Evolutionary conservation across 2,888 invertebrate species (phyloP), one percentile per base, ranked within the genome.

Genomic region (Caenorhabditis zanzibari): DNA sequence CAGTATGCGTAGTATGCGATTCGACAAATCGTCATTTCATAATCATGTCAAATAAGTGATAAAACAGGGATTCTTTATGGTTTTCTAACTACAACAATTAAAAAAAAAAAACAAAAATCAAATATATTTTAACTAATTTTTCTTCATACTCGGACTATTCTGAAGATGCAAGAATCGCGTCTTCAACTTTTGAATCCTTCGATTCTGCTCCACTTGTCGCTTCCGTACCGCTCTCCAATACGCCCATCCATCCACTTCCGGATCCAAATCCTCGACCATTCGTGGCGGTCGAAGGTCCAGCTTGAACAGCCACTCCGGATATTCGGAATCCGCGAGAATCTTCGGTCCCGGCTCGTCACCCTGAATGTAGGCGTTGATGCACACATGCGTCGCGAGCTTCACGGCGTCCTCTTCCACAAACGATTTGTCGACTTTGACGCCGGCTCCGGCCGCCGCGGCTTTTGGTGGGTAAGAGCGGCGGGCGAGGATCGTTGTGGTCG

Each of bases 241-340:
- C 28, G 82, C 41, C 91, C 91, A 91, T 28, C 90, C 90, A 54
- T 90, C 90, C 52, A 68, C 72, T 28, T 91, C 90, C 0, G 90
- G 89, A 54, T 90, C 90, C 80, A 91, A 52, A 26, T 91, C 91
- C 75, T 92, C 92, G 32, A 92, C 81, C 9, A 61, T 49, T 52
- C 77, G 69, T 7, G 90, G 88, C 35, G 85, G 63, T 19, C 80
- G 71, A 24, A 91, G 54, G 71, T 90, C 85, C 83, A 92, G 56
- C 68, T 91, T 80, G 82, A 91, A 92, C 28, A 92, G 76, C 94
- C 94, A 94, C 10, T 92, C 92, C 1, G 94, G 94, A 83, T 94
- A 94, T 80, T 93, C 93, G 22, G 90, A 90, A 84, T 93, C 93
- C 7, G 92, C 90, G 61, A 92, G 92, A 35, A 94, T 88, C 68